Evolutionary conservation across 2,888 invertebrate species (phyloP).

Genomic region (Papilio elwesi): DNA sequence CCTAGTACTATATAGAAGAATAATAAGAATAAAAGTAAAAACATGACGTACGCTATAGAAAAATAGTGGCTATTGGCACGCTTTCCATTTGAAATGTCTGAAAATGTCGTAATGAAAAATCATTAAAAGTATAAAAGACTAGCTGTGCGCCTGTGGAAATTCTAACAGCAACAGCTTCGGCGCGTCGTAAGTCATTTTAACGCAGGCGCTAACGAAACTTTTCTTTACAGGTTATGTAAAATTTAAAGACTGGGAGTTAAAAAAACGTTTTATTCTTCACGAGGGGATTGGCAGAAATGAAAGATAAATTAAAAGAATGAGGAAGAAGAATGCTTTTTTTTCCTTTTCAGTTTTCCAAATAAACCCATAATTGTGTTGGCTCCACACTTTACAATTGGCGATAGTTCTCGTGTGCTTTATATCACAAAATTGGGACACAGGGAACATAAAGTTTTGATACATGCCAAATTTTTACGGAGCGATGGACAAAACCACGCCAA

Average conservation of each 20-base stretch:
- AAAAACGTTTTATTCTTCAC: not conserved
- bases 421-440: not conserved
- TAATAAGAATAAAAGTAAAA: no score
- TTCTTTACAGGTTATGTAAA: not conserved
- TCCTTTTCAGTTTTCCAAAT: no score
- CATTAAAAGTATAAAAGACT: not conserved
- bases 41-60: no score
- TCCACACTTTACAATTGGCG: no score
- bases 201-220: not conserved
- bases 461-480: not conserved
- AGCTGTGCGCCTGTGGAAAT: not conserved
- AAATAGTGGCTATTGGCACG: no score
- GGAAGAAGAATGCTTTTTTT: no score
- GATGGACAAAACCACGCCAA: not conserved
- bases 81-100: no score
- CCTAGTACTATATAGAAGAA: no score
- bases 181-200: not conserved
- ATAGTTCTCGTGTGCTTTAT: not conserved
- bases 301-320: no score
- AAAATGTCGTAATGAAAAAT: no score
- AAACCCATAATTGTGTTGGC: no score
- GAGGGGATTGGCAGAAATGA: no score
- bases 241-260: not conserved
- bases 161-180: not conserved
- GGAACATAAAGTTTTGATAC: constrained; percentile 15